Evolutionary conservation across 1,140 invertebrate genomes (phyloP).

Genomic region (Drosophila ercepeae): DNA sequence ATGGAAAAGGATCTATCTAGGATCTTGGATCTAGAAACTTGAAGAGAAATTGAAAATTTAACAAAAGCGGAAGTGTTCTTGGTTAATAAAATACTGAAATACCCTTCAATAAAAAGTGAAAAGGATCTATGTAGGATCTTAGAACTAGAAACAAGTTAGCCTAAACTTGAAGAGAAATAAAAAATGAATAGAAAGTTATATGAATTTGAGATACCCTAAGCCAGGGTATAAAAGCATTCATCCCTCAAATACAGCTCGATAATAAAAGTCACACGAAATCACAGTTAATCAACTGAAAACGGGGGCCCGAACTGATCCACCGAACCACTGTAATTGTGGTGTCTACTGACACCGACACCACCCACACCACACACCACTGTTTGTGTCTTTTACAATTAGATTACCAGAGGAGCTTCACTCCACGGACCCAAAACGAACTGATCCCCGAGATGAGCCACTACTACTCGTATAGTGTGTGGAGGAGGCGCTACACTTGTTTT

Average conservation of each 20-base stretch:
- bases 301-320: conserved; percentile 38
- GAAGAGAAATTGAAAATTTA: too few species aligned
- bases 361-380: conserved; percentile 5
- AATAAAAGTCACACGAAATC: conserved; percentile 71
- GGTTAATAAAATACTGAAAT: not conserved
- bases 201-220: not conserved
- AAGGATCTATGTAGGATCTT: not conserved
- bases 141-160: too few species aligned
- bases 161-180: not conserved
- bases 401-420: conserved; percentile 57
- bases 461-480: conserved; percentile 43
- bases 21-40: too few species aligned
- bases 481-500: conserved; percentile 69
- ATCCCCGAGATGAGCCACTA: conserved; percentile 16
- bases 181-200: not conserved
- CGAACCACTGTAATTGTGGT: conserved; percentile 26
- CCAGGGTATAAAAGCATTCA: conserved; percentile 21
- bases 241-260: conserved; percentile 41
- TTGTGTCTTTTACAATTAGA: conserved; percentile 74
- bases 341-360: conserved; percentile 12
- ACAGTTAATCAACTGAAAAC: conserved; percentile 76
- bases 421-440: conserved; percentile 11
- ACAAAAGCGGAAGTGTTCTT: conserved; percentile 7
- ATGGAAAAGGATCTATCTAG: too few species aligned
- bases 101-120: not conserved